Percentiles rank a stretch among this genome's conserved stretches.
Evolutionary conservation across 2,797 vertebrate species (phyloP).

Genomic region (Champsocephalus esox): DNA sequence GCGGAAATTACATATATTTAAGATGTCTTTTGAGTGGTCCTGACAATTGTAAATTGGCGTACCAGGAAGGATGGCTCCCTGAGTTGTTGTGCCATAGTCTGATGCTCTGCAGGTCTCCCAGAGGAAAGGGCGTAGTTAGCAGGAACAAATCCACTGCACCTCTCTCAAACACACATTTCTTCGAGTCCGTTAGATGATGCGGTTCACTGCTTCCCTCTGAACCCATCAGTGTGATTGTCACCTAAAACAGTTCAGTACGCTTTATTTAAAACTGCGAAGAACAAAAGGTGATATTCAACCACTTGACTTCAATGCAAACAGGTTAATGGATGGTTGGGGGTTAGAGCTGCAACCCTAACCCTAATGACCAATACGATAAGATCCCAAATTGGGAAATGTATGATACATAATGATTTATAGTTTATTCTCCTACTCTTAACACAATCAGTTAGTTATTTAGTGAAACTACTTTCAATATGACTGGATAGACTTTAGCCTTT

Average conservation of each 20-base stretch:
- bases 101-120: conserved; percentile 89
- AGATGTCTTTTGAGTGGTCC: background rate
- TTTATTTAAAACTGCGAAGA: conserved; percentile 4
- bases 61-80: conserved; percentile 90
- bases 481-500: too few relatives aligned
- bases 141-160: conserved; percentile 91
- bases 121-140: conserved; percentile 88
- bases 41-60: conserved; percentile 36
- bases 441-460: background rate
- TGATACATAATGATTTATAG: too few relatives aligned
- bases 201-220: conserved; percentile 90
- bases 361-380: background rate
- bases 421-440: too few relatives aligned
- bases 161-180: conserved; percentile 88
- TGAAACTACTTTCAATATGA: background rate
- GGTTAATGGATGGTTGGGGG: background rate
- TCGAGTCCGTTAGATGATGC: conserved; percentile 87
- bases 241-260: conserved; percentile 77
- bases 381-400: too few relatives aligned
- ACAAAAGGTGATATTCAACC: background rate
- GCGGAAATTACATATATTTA: background rate
- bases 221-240: conserved; percentile 89
- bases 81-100: conserved; percentile 94
- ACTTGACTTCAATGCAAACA: background rate
- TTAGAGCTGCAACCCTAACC: too few relatives aligned